phyloP scores from a whole-genome alignment of 2,113 vertebrate genomes.

The Phaethon lepturus region DNA sequence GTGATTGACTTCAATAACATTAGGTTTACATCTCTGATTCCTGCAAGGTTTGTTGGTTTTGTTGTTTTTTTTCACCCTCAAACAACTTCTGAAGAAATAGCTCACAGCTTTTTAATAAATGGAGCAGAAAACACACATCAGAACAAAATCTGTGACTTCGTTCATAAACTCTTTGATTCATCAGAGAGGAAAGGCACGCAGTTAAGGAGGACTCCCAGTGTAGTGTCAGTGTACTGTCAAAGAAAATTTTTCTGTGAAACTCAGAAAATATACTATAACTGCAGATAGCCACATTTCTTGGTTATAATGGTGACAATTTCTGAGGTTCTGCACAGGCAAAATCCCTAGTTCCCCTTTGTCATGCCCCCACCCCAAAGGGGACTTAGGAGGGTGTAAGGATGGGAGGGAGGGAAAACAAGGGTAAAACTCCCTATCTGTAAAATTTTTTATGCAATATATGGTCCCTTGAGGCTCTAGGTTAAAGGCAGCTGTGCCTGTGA shows the following conservation, averaged over 20 bases:
- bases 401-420: no score
- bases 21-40: background rate
- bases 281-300: background rate
- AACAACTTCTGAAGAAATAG: background rate
- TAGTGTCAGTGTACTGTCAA: background rate
- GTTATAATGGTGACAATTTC: no score
- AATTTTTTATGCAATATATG: background rate
- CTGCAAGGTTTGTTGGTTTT: background rate
- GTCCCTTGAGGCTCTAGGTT: background rate
- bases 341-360: background rate
- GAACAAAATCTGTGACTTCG: background rate
- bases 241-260: background rate
- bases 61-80: background rate
- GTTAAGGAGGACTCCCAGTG: background rate
- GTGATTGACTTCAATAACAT: background rate
- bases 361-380: background rate
- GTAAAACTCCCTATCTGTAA: background rate
- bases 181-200: background rate
- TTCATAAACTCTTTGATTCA: background rate
- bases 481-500: background rate
- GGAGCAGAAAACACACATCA: slow-evolving; percentile 1
- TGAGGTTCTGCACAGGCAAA: background rate
- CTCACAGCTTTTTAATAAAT: slow-evolving; percentile 14
- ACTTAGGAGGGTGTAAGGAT: background rate
- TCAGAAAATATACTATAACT: background rate